Evolutionary conservation across 1,140 invertebrate genomes (phyloP).

Genomic region (Drosophila murphyi): DNA sequence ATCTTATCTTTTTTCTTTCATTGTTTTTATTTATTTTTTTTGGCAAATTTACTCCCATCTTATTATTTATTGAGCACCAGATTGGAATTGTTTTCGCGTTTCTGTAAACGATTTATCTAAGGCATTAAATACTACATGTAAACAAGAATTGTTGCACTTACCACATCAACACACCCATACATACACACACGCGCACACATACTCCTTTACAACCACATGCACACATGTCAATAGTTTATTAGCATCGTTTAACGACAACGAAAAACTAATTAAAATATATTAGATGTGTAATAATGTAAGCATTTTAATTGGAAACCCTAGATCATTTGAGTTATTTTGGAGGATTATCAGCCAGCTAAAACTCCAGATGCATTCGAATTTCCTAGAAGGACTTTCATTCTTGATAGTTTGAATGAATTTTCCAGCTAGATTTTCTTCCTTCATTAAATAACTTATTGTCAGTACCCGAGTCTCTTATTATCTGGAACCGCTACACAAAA

Average conservation of each 20-base stretch:
- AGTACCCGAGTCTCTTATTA: too few species aligned
- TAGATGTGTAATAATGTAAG: slow-evolving; percentile 57
- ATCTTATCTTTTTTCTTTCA: background rate
- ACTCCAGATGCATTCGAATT: background rate
- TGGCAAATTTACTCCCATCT: slow-evolving; percentile 22
- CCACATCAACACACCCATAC: slow-evolving; percentile 25
- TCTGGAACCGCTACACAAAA: too few species aligned
- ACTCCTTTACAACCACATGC: slow-evolving; percentile 29
- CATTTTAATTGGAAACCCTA: slow-evolving; percentile 22
- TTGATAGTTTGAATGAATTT: too few species aligned
- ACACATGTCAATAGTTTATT: slow-evolving; percentile 68
- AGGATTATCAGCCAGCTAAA: background rate
- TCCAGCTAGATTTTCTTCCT: too few species aligned
- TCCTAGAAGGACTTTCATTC: too few species aligned
- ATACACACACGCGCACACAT: slow-evolving; percentile 41
- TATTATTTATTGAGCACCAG: slow-evolving; percentile 72
- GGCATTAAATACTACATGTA: slow-evolving; percentile 9
- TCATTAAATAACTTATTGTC: too few species aligned
- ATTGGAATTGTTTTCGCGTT: slow-evolving; percentile 41
- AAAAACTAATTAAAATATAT: slow-evolving; percentile 63
- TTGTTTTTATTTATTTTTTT: slow-evolving; percentile 4
- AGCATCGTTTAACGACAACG: slow-evolving; percentile 70
- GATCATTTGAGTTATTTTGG: background rate
- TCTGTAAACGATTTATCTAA: slow-evolving; percentile 44
- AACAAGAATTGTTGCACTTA: slow-evolving; percentile 11